phyloP scores from a whole-genome alignment of 2,113 vertebrate species.

The Phalacrocorax brasilianus region DNA sequence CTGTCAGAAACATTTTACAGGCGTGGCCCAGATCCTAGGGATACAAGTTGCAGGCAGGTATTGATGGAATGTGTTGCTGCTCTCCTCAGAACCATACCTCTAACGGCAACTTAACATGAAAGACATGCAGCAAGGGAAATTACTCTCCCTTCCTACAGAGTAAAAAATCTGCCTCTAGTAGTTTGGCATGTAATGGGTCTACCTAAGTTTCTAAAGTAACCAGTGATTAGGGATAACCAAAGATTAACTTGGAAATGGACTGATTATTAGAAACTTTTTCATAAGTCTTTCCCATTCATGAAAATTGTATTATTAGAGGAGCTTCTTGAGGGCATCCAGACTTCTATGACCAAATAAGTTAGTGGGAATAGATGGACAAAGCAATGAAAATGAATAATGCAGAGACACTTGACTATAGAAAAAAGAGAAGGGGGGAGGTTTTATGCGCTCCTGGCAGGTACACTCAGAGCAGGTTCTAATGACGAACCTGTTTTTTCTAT shows the following conservation, averaged over 20 bases:
- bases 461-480: background rate
- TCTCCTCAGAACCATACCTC: background rate
- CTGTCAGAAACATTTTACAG: background rate
- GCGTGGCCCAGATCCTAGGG: background rate
- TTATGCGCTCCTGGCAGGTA: background rate
- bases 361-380: background rate
- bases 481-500: background rate
- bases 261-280: background rate
- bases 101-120: accelerated
- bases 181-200: background rate
- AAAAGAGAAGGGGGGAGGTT: background rate
- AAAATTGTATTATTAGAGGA: background rate
- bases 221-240: background rate
- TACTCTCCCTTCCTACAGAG: background rate
- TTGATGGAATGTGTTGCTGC: background rate
- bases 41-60: accelerated
- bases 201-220: background rate
- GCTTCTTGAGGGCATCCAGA: background rate
- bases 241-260: background rate
- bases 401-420: background rate
- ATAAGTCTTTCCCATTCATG: background rate
- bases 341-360: background rate
- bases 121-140: background rate
- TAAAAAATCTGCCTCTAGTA: background rate
- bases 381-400: background rate